Percentiles rank a stretch among this genome's conserved stretches.
Evolutionary conservation across 2,113 vertebrate species (phyloP).

Genomic region (Zosterops pallidus): DNA sequence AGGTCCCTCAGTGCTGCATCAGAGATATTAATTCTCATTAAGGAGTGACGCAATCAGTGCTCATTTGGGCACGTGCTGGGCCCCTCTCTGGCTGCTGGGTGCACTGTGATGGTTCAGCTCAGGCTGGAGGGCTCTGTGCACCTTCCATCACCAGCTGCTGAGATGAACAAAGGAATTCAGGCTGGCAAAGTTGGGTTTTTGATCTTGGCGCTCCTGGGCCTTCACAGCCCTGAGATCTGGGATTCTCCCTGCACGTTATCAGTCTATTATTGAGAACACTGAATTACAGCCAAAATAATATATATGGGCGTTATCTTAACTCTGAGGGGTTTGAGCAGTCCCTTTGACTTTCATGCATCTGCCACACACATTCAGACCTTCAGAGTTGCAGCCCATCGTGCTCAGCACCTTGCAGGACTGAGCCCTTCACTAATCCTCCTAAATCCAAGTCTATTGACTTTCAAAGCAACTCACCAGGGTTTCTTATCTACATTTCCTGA

Average conservation of each 20-base stretch:
- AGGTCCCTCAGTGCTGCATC: neutral
- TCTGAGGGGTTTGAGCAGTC: neutral
- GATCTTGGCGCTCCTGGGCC: neutral
- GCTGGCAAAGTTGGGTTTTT: neutral
- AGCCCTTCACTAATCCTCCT: slow-evolving; percentile 31
- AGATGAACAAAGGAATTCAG: neutral
- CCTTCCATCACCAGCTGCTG: neutral
- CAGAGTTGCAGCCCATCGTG: neutral
- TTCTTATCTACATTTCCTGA: slow-evolving; percentile 52
- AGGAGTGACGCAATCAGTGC: neutral
- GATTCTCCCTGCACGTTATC: neutral
- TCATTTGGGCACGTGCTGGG: neutral
- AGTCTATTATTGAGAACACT: neutral
- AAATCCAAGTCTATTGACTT: slow-evolving; percentile 47
- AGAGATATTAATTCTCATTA: slow-evolving; percentile 51
- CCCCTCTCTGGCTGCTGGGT: neutral
- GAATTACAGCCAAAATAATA: neutral
- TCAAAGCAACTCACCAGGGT: neutral
- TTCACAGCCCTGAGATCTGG: neutral
- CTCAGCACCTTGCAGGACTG: slow-evolving; percentile 18
- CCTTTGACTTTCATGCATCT: neutral
- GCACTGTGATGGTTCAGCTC: neutral
- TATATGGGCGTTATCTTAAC: neutral
- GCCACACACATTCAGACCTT: neutral
- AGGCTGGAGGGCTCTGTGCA: neutral